Conservation (phyloP, 1,140 invertebrate species). For the Zaprionus tsacasi region DNA sequence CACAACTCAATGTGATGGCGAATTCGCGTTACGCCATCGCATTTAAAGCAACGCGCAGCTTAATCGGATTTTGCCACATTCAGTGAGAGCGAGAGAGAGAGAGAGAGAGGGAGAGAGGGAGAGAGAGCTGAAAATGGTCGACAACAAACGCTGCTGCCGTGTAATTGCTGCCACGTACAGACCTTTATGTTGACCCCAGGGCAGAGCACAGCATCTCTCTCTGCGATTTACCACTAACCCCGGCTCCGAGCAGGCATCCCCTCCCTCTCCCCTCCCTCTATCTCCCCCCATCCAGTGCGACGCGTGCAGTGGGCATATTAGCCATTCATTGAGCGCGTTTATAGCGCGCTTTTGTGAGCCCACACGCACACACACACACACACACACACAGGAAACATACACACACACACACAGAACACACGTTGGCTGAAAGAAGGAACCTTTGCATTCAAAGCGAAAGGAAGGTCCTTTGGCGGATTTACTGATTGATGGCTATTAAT, state of each 20-base stretch:
- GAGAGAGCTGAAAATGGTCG: not conserved
- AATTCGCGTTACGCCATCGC: not conserved
- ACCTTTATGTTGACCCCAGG: slow-evolving; percentile 34
- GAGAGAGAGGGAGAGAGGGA: not conserved
- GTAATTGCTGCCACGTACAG: slow-evolving; percentile 47
- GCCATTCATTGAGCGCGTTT: slow-evolving; percentile 77
- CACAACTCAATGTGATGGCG: slow-evolving; percentile 8
- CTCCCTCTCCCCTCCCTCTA: not conserved
- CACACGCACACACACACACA: slow-evolving; percentile 4
- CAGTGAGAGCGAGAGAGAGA: not conserved
- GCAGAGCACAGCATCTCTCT: slow-evolving; percentile 7
- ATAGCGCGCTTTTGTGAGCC: slow-evolving; percentile 70
- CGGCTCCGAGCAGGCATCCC: not conserved
- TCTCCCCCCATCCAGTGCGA: not conserved
- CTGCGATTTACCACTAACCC: not conserved
- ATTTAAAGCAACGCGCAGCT: slow-evolving; percentile 24
- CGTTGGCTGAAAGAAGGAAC: slow-evolving; percentile 35
- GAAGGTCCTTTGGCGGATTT: slow-evolving; percentile 79
- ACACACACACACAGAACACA: slow-evolving; percentile 13
- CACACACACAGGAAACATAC: no score
- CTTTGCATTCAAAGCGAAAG: slow-evolving; percentile 77
- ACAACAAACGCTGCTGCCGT: slow-evolving; percentile 15
- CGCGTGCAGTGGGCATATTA: slow-evolving; percentile 73
- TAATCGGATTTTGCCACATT: slow-evolving; percentile 35
- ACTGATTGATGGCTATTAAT: slow-evolving; percentile 83